Conservation (phyloP, 2,797 vertebrate genomes). For the Sitta carolinensis region DNA sequence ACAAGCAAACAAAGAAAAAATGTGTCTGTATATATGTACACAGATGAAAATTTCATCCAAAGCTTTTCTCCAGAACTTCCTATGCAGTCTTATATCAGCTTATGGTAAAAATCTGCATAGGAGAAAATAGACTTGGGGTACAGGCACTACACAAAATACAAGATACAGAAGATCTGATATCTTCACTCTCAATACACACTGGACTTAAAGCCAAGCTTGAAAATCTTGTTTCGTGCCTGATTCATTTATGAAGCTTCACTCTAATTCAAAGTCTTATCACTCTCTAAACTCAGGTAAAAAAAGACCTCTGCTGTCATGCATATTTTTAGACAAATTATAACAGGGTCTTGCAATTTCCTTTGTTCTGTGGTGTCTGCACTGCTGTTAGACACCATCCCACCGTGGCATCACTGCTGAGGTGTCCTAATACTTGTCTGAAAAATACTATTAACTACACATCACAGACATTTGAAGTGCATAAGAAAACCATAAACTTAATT, state of each 20-base stretch:
- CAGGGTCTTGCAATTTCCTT: conserved; percentile 54
- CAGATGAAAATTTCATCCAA: neutral
- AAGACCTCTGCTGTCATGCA: conserved; percentile 45
- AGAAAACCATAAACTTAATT: conserved; percentile 76
- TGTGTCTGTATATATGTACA: neutral
- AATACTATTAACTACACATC: conserved; percentile 64
- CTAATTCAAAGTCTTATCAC: conserved; percentile 33
- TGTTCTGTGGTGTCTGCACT: conserved; percentile 57
- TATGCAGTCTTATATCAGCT: neutral
- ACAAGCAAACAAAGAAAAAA: neutral
- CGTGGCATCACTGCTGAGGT: conserved; percentile 17
- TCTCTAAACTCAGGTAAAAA: conserved; percentile 61
- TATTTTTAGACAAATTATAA: conserved; percentile 68
- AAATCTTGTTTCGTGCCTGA: conserved; percentile 1
- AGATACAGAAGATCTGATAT: neutral
- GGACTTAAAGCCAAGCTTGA: neutral
- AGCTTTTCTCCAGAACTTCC: neutral
- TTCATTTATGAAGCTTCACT: conserved; percentile 46
- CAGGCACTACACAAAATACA: neutral
- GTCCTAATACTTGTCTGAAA: conserved; percentile 60
- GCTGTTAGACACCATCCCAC: conserved; percentile 56
- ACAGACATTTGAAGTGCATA: conserved; percentile 54
- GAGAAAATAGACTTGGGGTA: neutral
- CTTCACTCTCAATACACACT: neutral
- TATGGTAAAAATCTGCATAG: neutral